Evolutionary conservation across 1,140 invertebrate genomes (phyloP).

Genomic region (Drosophila bocqueti): DNA sequence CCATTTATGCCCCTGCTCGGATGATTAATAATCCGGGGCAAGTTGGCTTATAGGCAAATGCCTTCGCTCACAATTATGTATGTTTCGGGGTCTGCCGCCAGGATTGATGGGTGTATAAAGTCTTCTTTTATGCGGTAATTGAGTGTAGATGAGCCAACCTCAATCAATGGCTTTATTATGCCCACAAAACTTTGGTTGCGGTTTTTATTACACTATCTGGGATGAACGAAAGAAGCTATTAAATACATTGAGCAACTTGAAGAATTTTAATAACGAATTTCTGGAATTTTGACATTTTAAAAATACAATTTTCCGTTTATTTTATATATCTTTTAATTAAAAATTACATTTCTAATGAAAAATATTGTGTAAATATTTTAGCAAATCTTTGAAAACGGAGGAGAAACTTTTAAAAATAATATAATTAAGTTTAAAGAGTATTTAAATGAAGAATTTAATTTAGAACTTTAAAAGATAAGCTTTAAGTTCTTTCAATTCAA

Average conservation of each 20-base stretch:
- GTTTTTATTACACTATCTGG: constrained; percentile 32
- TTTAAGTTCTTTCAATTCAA: too few relatives aligned
- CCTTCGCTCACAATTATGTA: constrained; percentile 65
- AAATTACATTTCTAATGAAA: too few relatives aligned
- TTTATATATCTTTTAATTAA: too few relatives aligned
- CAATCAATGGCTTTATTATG: constrained; percentile 73
- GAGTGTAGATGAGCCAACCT: constrained; percentile 59
- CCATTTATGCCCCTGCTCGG: constrained; percentile 31
- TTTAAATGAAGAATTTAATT: too few relatives aligned
- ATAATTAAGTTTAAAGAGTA: too few relatives aligned
- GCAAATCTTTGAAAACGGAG: too few relatives aligned
- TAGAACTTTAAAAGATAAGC: too few relatives aligned
- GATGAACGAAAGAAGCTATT: not conserved
- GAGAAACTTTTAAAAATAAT: too few relatives aligned
- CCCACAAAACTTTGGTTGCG: constrained; percentile 42
- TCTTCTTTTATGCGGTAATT: constrained; percentile 80
- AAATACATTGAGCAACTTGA: not conserved
- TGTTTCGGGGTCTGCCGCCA: constrained; percentile 54
- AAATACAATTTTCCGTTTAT: too few relatives aligned
- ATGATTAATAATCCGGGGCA: constrained; percentile 72
- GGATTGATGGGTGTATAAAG: constrained; percentile 82
- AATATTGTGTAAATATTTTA: too few relatives aligned
- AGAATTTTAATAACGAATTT: not conserved
- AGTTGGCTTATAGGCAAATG: constrained; percentile 67
- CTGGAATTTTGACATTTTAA: too few relatives aligned